Evolutionary conservation across 2,113 vertebrate species (phyloP), one percentile per base, ranked within the genome.

Genomic region (Pseudolaguvia tuberculata): DNA sequence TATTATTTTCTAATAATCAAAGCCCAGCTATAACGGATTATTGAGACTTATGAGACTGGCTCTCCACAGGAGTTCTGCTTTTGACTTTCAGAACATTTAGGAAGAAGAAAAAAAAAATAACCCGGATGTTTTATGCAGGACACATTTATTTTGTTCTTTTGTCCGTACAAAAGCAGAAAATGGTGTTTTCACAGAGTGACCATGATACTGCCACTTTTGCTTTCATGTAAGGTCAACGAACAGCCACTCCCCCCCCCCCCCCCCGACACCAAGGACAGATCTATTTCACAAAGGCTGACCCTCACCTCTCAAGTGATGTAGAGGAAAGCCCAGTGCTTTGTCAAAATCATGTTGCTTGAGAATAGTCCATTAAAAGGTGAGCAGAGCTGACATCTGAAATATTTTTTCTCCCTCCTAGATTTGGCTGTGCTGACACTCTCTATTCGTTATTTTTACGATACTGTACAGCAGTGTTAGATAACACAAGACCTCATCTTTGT

Each of bases 381-480:
- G 80, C 79, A 21, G 72, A 87, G 81, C 80, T 85, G 87, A 88
- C 89, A 85, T 83, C 78, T 89, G 84, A 88, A 88, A 90, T 88
- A 89, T 90, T 85, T 84, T 74, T 83, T 81, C 81, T 86, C 81
- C 75, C 78, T 86, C 80, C 86, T 66, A 86, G 85, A 90, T 87
- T 83, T 88, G 82, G 86, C 84, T 81, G 48, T 80, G 61, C 78
- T 84, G 87, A 89, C 89, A 89, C 82, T 83, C 83, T 83, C 87
- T 84, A 87, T 91, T 91, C 90, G 88, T 91, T 91, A 89, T 87
- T 89, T 89, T 90, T 88, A 89, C 83, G 86, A 87, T 86, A 85
- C 82, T 70, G 82, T 58, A 59, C 90, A 89, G 88, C 85, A 85
- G 83, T 80, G 84, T 88, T 84, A 88, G 90, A 91, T 91, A 90